Evolutionary conservation across 53 echinoderm and acorn worm species (phyloP).

Genomic region (Arbacia lixula): DNA sequence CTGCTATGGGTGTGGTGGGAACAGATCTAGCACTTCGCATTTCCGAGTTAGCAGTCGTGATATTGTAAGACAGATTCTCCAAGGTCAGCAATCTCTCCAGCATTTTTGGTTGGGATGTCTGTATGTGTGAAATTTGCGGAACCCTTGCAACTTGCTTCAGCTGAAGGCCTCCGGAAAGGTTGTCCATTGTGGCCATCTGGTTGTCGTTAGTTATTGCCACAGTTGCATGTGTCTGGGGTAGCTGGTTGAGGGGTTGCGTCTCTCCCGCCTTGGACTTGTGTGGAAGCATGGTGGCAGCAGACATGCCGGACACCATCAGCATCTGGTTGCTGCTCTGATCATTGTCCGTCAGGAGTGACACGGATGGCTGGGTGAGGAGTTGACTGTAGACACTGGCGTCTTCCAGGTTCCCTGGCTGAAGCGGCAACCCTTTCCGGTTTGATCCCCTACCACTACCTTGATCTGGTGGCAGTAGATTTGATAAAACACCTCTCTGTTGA

Average conservation of each 20-base stretch:
- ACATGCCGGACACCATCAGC: slow-evolving; percentile 71
- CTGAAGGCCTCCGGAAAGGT: not conserved
- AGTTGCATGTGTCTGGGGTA: slow-evolving; percentile 20
- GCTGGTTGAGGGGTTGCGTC: not conserved
- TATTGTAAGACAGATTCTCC: slow-evolving; percentile 31
- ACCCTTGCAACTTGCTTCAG: not conserved
- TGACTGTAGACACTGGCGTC: slow-evolving; percentile 10
- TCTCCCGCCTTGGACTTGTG: slow-evolving; percentile 44
- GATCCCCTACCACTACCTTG: not conserved
- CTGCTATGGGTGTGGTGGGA: slow-evolving; percentile 49
- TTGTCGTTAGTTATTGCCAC: not conserved
- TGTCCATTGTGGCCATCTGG: not conserved
- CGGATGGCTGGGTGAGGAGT: slow-evolving; percentile 22
- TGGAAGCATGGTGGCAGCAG: slow-evolving; percentile 69
- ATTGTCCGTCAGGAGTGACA: slow-evolving; percentile 37
- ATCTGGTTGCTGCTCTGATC: slow-evolving; percentile 40
- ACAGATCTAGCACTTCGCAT: slow-evolving; percentile 33
- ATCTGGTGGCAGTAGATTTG: slow-evolving; percentile 5
- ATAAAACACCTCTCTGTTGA: slow-evolving; percentile 5
- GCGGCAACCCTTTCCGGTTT: slow-evolving; percentile 1
- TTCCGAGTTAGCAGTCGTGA: not conserved
- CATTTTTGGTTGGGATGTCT: slow-evolving; percentile 14
- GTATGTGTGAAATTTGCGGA: not conserved
- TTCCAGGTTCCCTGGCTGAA: slow-evolving; percentile 6
- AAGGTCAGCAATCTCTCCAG: slow-evolving; percentile 39